phyloP scores from a whole-genome alignment of 2,797 vertebrate genomes.

The Rhodeus uyekii region DNA sequence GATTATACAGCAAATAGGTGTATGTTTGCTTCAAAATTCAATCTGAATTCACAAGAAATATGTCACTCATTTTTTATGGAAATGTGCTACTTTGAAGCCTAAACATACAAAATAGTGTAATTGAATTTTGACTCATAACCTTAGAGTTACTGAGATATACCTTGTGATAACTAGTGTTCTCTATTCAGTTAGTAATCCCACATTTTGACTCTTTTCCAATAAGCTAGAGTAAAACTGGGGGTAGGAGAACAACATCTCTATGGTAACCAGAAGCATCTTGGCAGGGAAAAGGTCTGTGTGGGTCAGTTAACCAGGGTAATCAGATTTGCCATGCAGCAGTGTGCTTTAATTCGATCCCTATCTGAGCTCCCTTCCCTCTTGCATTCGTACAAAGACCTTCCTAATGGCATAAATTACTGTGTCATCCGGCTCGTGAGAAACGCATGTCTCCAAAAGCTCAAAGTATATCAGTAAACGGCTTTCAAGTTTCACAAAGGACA shows the following conservation, averaged over 20 bases:
- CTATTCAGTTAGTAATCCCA: no score
- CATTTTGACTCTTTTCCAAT: not conserved
- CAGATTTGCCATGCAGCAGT: conserved; percentile 71
- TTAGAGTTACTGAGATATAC: not conserved
- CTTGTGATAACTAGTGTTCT: not conserved
- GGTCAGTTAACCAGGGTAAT: conserved; percentile 68
- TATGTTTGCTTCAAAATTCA: no score
- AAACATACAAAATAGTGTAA: not conserved
- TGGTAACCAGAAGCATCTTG: conserved; percentile 68
- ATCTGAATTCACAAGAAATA: not conserved
- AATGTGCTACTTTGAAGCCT: no score
- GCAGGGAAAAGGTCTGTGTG: conserved; percentile 61
- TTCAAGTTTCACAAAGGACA: not conserved
- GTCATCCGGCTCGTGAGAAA: not conserved
- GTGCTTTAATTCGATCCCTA: conserved; percentile 67
- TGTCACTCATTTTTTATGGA: no score
- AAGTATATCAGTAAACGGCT: conserved; percentile 1
- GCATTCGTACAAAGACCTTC: not conserved
- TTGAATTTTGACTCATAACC: not conserved
- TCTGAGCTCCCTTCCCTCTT: conserved; percentile 51
- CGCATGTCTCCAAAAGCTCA: not conserved
- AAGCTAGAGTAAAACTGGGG: not conserved
- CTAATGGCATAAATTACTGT: not conserved
- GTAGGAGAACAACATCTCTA: conserved; percentile 60
- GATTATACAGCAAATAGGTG: not conserved